phyloP scores from a whole-genome alignment of 2,797 vertebrate genomes.

The Falco cherrug region DNA sequence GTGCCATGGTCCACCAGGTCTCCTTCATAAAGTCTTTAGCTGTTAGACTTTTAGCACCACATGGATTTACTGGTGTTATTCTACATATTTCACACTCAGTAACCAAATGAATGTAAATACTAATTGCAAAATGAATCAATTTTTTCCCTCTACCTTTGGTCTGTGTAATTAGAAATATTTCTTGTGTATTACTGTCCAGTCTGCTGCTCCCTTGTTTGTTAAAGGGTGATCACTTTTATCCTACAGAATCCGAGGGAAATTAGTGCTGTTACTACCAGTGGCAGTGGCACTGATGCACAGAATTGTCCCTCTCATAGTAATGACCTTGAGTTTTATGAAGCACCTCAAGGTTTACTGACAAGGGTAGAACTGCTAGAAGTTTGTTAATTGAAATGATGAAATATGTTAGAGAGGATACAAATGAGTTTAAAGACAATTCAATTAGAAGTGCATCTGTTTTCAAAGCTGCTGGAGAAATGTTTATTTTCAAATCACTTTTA shows the following conservation, averaged over 20 bases:
- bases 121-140: conserved; percentile 58
- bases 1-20: neutral
- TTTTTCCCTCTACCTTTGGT: neutral
- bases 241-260: conserved; percentile 50
- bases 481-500: conserved; percentile 27
- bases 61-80: conserved; percentile 11
- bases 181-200: conserved; percentile 30
- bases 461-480: conserved; percentile 52
- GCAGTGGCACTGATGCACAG: conserved; percentile 31
- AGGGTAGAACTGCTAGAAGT: conserved; percentile 39
- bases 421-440: conserved; percentile 69
- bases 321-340: conserved; percentile 63
- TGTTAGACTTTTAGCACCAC: neutral
- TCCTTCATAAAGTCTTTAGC: neutral
- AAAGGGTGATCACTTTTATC: conserved; percentile 2
- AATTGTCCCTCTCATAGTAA: conserved; percentile 50
- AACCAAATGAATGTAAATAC: conserved; percentile 30
- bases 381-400: conserved; percentile 73
- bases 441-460: conserved; percentile 65
- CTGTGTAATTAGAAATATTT: conserved; percentile 59
- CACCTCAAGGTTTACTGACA: conserved; percentile 62
- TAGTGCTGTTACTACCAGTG: conserved; percentile 28
- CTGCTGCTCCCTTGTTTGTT: neutral
- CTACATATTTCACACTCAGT: conserved; percentile 4
- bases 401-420: conserved; percentile 53